These are phyloP conservation scores for Eupelmus urozonus DNA, from an alignment of 2,888 invertebrate species.

Conservation along the genomic window DNA sequence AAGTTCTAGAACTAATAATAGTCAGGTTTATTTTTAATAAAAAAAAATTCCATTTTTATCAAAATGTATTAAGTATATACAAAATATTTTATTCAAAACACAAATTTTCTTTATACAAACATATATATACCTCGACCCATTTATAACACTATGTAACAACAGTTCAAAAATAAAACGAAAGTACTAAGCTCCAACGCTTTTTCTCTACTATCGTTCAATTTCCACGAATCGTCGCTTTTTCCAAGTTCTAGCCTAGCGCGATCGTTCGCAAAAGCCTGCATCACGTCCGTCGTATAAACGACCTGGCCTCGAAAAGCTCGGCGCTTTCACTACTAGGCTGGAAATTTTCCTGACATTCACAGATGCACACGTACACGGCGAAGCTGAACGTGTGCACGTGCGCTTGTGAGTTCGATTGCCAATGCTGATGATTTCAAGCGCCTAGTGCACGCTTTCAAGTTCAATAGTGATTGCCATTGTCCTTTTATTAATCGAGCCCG, in stretches of 20 bases:
- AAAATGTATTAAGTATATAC: too few relatives aligned
- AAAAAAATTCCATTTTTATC: too few relatives aligned
- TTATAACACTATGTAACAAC: too few relatives aligned
- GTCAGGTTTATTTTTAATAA: too few relatives aligned
- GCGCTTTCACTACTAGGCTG: conserved; percentile 43
- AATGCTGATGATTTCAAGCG: conserved; percentile 34
- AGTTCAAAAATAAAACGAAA: too few relatives aligned
- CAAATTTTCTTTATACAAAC: too few relatives aligned
- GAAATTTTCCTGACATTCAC: conserved; percentile 43
- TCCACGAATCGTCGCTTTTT: neutral
- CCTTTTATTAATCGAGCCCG: neutral
- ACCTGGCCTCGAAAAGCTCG: conserved; percentile 58
- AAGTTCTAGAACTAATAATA: too few relatives aligned
- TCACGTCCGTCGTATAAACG: conserved; percentile 28
- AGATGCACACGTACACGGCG: neutral
- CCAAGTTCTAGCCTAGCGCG: neutral
- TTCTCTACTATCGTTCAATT: neutral
- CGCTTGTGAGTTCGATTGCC: conserved; percentile 31
- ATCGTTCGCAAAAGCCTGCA: conserved; percentile 14
- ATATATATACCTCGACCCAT: too few relatives aligned
- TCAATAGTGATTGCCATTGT: conserved; percentile 18
- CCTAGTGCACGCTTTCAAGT: conserved; percentile 11
- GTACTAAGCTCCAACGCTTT: too few relatives aligned
- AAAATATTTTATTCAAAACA: too few relatives aligned
- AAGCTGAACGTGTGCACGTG: conserved; percentile 29